Percentiles rank a stretch among this genome's conserved stretches.
Evolutionary conservation across 2,888 invertebrate species (phyloP).

Genomic region (Trachelus troglodyta): DNA sequence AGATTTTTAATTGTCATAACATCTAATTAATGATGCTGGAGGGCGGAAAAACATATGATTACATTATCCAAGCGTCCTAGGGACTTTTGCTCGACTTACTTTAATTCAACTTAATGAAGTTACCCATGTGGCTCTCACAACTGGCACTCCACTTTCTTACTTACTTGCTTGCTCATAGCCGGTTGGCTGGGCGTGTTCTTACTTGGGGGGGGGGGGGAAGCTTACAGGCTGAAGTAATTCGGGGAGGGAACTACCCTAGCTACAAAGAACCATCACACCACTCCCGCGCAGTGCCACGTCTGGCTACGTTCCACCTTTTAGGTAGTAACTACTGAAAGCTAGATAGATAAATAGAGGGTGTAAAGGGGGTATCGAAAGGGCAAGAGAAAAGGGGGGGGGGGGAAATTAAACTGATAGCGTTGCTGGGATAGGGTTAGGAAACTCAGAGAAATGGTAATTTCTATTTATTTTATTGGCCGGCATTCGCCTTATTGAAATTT

Average conservation of each 20-base stretch:
- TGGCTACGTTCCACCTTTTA: background rate
- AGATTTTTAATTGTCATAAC: background rate
- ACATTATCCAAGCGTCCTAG: background rate
- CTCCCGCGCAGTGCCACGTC: background rate
- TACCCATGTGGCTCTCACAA: background rate
- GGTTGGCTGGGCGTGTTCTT: background rate
- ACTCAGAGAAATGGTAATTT: background rate
- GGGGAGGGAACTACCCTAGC: background rate
- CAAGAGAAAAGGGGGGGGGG: background rate
- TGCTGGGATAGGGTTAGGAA: background rate
- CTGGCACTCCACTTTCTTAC: background rate
- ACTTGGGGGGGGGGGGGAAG: background rate
- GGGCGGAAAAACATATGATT: background rate
- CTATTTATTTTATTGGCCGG: slow-evolving; percentile 20
- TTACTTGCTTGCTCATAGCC: background rate
- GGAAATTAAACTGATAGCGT: background rate
- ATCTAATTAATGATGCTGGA: background rate
- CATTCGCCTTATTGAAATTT: slow-evolving; percentile 25
- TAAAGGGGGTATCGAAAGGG: background rate
- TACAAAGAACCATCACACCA: background rate
- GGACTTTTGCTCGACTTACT: background rate
- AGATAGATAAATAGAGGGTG: background rate
- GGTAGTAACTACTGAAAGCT: background rate
- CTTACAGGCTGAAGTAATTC: background rate
- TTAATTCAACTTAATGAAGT: background rate